Base-by-base conservation (phyloP, 2,888 invertebrate genomes). In the Megamerina dolium region DNA sequence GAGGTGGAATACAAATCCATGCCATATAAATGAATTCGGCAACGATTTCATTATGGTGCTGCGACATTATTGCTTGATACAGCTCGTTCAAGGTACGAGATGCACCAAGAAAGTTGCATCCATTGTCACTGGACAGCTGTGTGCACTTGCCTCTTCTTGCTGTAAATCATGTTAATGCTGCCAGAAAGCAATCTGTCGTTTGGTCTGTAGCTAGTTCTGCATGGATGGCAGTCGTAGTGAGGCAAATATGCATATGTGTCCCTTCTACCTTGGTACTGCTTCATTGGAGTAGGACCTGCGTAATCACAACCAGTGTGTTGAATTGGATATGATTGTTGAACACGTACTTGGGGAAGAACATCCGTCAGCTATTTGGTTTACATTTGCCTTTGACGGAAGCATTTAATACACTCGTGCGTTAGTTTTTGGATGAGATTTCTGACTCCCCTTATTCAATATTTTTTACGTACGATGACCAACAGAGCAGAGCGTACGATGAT, bases 1-100 rank as follows among this genome's bases (percentile, higher is more conserved):
- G 37, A 5, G 52, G 45, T 4, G 49, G 36, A 31, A 48, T 50
- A 13, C 36, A 50, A n/a, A 39, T 45, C 52, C 54, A 49, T 16
- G 50, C 48, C 29, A 33, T 31, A 9, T 46, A 47, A 6, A 46
- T 44, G 12, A 39, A 23, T 18, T 30, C 37, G 9, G 41, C 33
- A 1, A 46, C 38, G 13, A 37, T 14, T 16, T 45, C 40, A n/a
- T 45, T 42, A 8, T 48, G 31, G 0, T 23, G 1, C 33, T 45
- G 43, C 19, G 43, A 29, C 32, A 44, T 32, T 3, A 43, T 17
- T 9, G 41, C 14, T 16, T 35, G 31, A 27, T 49, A 42, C 39
- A 53, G 41, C 10, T 50, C 44, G 8, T 37, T 35, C 5, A 49
- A 19, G 14, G 31, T 36, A 3, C 51, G 41, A 16, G 44, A 46